Base-by-base conservation (phyloP, 2,113 vertebrate species). In the Vimba vimba region DNA sequence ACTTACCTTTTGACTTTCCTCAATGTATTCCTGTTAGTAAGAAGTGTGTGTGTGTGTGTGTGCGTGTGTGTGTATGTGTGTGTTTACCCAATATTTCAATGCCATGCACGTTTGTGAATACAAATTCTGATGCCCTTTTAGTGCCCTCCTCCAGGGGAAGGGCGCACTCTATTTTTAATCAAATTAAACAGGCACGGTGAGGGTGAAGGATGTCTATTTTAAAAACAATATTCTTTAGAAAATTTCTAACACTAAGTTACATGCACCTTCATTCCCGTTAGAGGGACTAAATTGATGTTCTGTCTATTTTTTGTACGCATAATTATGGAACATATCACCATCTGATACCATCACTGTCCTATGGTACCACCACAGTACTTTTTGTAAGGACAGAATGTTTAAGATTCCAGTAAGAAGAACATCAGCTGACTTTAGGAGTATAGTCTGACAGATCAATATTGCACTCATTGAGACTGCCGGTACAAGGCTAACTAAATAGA, bases 361-460 rank as follows among this genome's bases (percentile, higher is more conserved):
- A 30, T 78, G 27, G 17, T 77, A 8, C 6, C 13, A 1, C 19
- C 9, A 23, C 10, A 23, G 21, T 43, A 57, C 33, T 39, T 25
- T 79, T 79, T 39, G 11, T 79, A 25, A 30, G 36, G 5, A 60
- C 10, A 47, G 39, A 64, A 30, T 47, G 39, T 36, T 69, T 33
- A 36, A 68, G 60, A 82, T 52, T 82, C 64, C 80, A 82, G 80
- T 82, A 82, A 82, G 60, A 25, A 82, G 76, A 47, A 30, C 62
- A 47, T 68, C 60, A 47, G 64, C 45, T n/a, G 25, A 50, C 45
- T 81, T 50, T 33, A 23, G 43, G 27, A 5, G 60, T 52, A 21
- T 82, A 52, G 80, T 82, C 62, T 81, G 79, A 81, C 79, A 82
- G 79, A 82, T 82, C 80, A 82, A 82, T 69, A 82, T 66, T 36